These are phyloP conservation scores for Bovichtus variegatus DNA, from an alignment of 2,797 vertebrate species.

Conservation along the genomic window DNA sequence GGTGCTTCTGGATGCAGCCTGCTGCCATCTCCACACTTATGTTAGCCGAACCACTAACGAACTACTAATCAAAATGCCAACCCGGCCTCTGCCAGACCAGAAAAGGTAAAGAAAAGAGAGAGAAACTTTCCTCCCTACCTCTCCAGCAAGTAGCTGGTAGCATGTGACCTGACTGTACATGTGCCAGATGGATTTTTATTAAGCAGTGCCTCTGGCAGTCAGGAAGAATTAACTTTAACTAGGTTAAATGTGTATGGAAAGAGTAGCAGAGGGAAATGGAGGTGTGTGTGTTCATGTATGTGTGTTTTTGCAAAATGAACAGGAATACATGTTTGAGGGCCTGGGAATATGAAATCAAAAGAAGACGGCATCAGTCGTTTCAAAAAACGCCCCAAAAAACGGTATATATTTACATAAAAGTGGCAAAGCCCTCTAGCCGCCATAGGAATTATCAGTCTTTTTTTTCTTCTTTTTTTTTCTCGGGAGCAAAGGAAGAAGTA, in stretches of 20 bases:
- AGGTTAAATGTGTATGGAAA: constrained; percentile 37
- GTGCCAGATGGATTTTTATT: constrained; percentile 49
- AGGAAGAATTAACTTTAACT: constrained; percentile 46
- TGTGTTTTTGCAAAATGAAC: constrained; percentile 3
- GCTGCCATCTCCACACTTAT: constrained; percentile 27
- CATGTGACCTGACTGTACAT: constrained; percentile 56
- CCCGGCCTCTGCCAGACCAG: neutral
- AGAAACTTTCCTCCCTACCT: neutral
- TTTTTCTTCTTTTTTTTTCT: no score
- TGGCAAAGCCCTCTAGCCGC: neutral
- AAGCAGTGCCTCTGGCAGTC: constrained; percentile 46
- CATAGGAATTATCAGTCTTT: neutral
- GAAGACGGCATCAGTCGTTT: constrained; percentile 15
- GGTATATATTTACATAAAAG: neutral
- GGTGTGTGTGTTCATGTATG: neutral
- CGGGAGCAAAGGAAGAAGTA: neutral
- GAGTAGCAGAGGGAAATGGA: constrained; percentile 4
- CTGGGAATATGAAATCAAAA: constrained; percentile 25
- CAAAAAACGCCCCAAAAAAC: neutral
- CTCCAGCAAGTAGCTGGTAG: constrained; percentile 12
- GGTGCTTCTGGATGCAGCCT: constrained; percentile 10
- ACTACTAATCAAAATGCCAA: constrained; percentile 54
- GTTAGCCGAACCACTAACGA: constrained; percentile 17
- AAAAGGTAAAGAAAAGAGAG: neutral
- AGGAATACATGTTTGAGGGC: neutral